These are phyloP conservation scores for Adrianichthys oophorus DNA, from an alignment of 2,797 vertebrate genomes.

Conservation along the genomic window DNA sequence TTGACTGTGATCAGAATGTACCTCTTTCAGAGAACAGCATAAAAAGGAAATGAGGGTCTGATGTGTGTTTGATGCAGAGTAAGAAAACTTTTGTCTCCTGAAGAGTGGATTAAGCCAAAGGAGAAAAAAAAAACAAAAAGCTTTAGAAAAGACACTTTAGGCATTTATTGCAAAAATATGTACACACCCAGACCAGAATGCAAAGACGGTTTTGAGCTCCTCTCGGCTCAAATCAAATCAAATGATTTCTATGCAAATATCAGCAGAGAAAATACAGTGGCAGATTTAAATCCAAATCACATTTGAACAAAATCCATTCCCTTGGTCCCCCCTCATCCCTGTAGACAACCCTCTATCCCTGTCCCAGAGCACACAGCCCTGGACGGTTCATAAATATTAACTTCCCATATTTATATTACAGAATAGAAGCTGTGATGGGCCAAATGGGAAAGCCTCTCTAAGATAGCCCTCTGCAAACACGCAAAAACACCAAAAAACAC, in stretches of 20 bases:
- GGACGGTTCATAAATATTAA: conserved; percentile 84
- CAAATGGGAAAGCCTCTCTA: conserved; percentile 60
- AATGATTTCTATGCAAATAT: conserved; percentile 88
- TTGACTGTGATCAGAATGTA: conserved; percentile 71
- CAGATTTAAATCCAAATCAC: conserved; percentile 81
- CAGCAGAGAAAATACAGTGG: conserved; percentile 60
- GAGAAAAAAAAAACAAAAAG: neutral
- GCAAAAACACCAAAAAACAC: conserved; percentile 13
- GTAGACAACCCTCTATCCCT: conserved; percentile 53
- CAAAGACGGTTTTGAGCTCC: conserved; percentile 19
- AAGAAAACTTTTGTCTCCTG: no score
- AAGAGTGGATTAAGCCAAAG: conserved; percentile 5
- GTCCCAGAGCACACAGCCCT: conserved; percentile 67
- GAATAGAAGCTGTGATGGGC: conserved; percentile 73
- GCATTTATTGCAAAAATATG: neutral
- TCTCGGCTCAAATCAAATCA: conserved; percentile 74
- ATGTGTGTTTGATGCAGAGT: conserved; percentile 1
- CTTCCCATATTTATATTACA: conserved; percentile 71
- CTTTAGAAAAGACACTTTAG: conserved; percentile 14
- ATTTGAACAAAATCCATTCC: conserved; percentile 88
- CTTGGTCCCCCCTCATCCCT: conserved; percentile 48
- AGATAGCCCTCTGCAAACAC: conserved; percentile 31
- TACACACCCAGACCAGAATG: conserved; percentile 17
- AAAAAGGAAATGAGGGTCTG: conserved; percentile 38
- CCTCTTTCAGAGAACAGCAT: conserved; percentile 46